Percentiles rank a stretch among this genome's conserved stretches.
Conservation (phyloP, 2,797 vertebrate species). For the Mastacembelus armatus region DNA sequence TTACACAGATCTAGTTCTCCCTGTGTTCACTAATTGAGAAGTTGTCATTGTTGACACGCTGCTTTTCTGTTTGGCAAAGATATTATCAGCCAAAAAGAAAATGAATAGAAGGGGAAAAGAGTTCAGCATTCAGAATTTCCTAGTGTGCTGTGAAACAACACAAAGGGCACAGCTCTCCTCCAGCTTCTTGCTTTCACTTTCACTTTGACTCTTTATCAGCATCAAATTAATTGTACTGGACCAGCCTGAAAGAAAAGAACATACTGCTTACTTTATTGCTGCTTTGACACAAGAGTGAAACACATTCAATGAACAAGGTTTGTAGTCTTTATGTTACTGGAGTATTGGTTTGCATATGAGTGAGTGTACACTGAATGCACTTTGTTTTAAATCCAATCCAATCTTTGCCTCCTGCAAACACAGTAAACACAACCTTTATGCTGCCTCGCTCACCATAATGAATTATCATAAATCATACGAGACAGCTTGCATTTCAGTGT, state of each 20-base stretch:
- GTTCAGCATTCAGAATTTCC: slow-evolving; percentile 13
- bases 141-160: not conserved
- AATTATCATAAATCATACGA: not conserved
- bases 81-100: slow-evolving; percentile 21
- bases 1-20: not conserved
- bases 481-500: not conserved
- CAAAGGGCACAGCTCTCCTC: slow-evolving; percentile 5
- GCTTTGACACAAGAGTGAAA: not conserved
- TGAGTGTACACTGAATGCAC: not conserved
- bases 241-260: not conserved
- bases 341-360: not conserved
- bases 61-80: not conserved
- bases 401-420: not conserved
- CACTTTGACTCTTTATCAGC: slow-evolving; percentile 21
- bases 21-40: slow-evolving; percentile 2
- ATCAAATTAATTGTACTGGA: not conserved
- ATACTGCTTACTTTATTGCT: not conserved
- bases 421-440: not conserved
- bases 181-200: slow-evolving; percentile 9
- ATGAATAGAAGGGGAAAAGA: not conserved
- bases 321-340: not conserved
- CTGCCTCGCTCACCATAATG: not conserved
- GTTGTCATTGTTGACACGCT: slow-evolving; percentile 13
- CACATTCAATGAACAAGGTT: not conserved
- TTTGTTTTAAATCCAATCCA: not conserved